phyloP scores from a whole-genome alignment of 53 echinoderm and acorn worm genomes.

The Echinometra lucunter region DNA sequence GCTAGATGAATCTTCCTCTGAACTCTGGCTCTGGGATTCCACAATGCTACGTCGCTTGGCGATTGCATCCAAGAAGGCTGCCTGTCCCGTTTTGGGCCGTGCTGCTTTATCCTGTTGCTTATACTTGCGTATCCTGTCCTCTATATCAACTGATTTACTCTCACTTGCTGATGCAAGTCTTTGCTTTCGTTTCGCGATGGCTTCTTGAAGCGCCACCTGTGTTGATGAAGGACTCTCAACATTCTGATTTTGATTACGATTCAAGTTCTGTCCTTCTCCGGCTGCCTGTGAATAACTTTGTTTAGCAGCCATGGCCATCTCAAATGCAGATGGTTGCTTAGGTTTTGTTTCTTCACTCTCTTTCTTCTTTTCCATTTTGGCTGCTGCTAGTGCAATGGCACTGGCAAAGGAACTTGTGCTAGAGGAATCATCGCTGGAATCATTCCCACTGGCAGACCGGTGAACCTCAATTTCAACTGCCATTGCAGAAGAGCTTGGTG shows the following conservation, averaged over 20 bases:
- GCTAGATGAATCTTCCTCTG: conserved; percentile 76
- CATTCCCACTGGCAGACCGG: conserved; percentile 54
- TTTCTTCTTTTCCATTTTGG: conserved; percentile 73
- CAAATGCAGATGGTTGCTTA: conserved; percentile 69
- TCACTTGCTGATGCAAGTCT: conserved; percentile 70
- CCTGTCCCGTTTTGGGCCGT: conserved; percentile 73
- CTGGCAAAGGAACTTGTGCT: conserved; percentile 77
- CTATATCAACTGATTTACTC: conserved; percentile 77
- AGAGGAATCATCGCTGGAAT: conserved; percentile 60
- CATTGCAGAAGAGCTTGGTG: conserved; percentile 15
- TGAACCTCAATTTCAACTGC: conserved; percentile 60
- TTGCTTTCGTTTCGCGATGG: conserved; percentile 86
- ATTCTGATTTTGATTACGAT: conserved; percentile 84
- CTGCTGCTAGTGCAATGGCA: conserved; percentile 86
- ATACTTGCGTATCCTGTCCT: conserved; percentile 83
- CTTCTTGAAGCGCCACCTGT: conserved; percentile 80
- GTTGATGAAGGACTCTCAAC: conserved; percentile 81
- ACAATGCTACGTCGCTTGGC: conserved; percentile 88
- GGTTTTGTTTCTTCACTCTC: conserved; percentile 26
- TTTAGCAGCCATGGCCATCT: conserved; percentile 90
- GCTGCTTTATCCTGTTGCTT: conserved; percentile 74
- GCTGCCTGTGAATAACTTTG: conserved; percentile 47
- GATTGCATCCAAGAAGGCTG: conserved; percentile 82
- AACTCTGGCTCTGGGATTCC: conserved; percentile 77
- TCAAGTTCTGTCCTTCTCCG: conserved; percentile 57